Evolutionary conservation across 2,888 invertebrate genomes (phyloP), one percentile per base, ranked within the genome.

Genomic region (Corbicula japonica): DNA sequence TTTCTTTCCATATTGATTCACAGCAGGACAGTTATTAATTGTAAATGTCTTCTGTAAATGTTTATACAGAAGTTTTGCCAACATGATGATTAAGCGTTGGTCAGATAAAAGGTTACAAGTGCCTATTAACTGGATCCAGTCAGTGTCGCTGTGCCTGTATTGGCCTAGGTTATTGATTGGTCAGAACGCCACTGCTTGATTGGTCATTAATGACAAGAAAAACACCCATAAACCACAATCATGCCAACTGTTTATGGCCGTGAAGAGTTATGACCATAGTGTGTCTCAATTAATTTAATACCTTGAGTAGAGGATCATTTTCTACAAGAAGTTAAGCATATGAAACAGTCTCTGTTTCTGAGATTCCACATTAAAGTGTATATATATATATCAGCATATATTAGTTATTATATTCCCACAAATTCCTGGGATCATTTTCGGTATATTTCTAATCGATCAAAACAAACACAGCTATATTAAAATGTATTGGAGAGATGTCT

Each of bases 51-150:
- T 52, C 54, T 28, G 35, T 66, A 66, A 66, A 66, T 66, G 41
- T 66, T 66, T 66, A 41, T 23, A 58, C 12, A 28, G 58, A 35
- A 58, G n/a, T n/a, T 35, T 58, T 58, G 58, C 35, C 52, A 30
- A 72, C 58, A 52, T 21, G 62, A 65, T 65, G 72, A 72, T 72
- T 63, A 32, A 63, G 63, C 48, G 35, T 30, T 28, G 58, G 58
- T 56, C 63, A 34, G 48, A 66, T 38, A 66, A 54, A 66, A 41
- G 54, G 28, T 66, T 38, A 41, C 54, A 66, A 28, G 35, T 54
- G 66, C 30, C 41, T 26, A 35, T 65, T 54, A 41, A 28, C 54
- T 6, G 41, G 66, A 38, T 44, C 41, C 23, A n/a, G n/a, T n/a
- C 38, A 30, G 35, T 65, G 66, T 66, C 54, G n/a, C 41, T 50